Evolutionary conservation across 1,140 invertebrate species (phyloP), one percentile per base, ranked within the genome.

Genomic region (Drosophila nasuta): DNA sequence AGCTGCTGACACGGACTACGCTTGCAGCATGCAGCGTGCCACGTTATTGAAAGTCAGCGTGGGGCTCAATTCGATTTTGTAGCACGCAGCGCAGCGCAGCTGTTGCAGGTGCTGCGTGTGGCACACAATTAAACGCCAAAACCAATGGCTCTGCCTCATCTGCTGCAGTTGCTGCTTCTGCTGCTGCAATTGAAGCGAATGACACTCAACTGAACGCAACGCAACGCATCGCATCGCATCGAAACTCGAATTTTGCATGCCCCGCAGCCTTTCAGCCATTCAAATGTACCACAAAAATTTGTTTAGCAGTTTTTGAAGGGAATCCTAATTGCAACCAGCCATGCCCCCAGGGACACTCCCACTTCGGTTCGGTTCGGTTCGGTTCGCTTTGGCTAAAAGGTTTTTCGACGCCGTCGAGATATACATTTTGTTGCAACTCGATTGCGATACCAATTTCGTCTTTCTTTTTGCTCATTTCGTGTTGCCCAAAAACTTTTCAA

Each of bases 261-360:
- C 57, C 28, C 45, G 28, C 20, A 48, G 15, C 45, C 15, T n/a
- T 62, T 33, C 28, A 13, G 51, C n/a, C 49, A 30, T 52, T 33
- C 51, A 33, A 52, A 46, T 56, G 10, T 45, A 35, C 41, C 15
- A 13, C 60, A 41, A 38, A 58, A 49, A 57, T 67, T 49, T 58
- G 41, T 49, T 67, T 67, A 67, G 49, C 54, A 38, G 54, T 58
- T 58, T 58, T 58, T 58, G 43, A 58, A 67, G 54, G 65, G 30
- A 38, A 38, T 49, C 52, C 65, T 58, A 67, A 67, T 58, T 58
- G 65, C 65, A 58, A 30, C 43, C 15, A 13, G 15, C 48, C 48
- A 20, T 35, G 33, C 30, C 5, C 3, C 35, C 51, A 54, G 13
- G n/a, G 2, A n/a, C 25, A 52, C 33, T 7, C 33, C 20, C 20